phyloP scores from a whole-genome alignment of 2,113 vertebrate species.

The Ahaetulla prasina region DNA sequence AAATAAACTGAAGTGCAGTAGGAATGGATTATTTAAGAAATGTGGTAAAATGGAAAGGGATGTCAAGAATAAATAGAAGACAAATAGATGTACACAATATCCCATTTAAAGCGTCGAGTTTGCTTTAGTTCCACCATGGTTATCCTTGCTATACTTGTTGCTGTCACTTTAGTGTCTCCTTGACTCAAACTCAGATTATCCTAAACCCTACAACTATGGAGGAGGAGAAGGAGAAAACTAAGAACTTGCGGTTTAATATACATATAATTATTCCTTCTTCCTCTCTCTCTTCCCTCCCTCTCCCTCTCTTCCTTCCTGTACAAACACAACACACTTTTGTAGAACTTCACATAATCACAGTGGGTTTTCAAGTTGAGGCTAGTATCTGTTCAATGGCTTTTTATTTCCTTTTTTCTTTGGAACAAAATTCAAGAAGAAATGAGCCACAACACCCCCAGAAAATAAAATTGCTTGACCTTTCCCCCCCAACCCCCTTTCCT shows the following conservation, averaged over 20 bases:
- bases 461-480: neutral
- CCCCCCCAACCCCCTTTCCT: rapidly evolving
- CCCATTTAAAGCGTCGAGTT: neutral
- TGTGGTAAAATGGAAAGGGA: neutral
- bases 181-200: neutral
- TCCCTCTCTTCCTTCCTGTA: neutral
- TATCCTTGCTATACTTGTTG: neutral
- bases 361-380: neutral
- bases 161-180: neutral
- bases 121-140: neutral
- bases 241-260: neutral
- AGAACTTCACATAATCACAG: neutral
- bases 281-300: neutral
- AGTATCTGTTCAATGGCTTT: rapidly evolving
- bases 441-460: conserved; percentile 12
- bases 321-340: no score
- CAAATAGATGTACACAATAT: neutral
- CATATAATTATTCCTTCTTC: neutral
- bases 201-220: neutral
- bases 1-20: neutral
- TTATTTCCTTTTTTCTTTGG: neutral
- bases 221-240: neutral
- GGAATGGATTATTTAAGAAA: neutral
- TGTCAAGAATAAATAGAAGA: neutral
- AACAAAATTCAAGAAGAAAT: neutral